A percentile compares a stretch with the other conserved stretches of the same genome.
Evolutionary conservation across 2,113 vertebrate species (phyloP).

Genomic region (cattle (Bos taurus)): ARS-UCD2.0 NC_037343.1:18006501-18007000

Average conservation of each 20-base stretch:
- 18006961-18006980: no score
- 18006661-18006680: not conserved
- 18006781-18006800: not conserved
- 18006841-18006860: not conserved
- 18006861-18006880: not conserved
- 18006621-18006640: constrained; percentile 7
- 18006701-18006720: not conserved
- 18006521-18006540: constrained; percentile 12
- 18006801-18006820: not conserved
- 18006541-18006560: not conserved
- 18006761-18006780: not conserved
- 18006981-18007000: no score
- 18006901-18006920: not conserved
- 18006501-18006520: constrained; percentile 11
- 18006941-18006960: not conserved
- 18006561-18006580: not conserved
- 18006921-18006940: not conserved
- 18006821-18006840: not conserved
- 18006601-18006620: not conserved
- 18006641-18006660: not conserved
- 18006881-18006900: not conserved
- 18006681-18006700: not conserved
- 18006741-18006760: not conserved
- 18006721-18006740: not conserved
- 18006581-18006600: not conserved